Percentiles rank a stretch among this genome's conserved stretches.
Conservation (phyloP, 1,140 invertebrate species). For the Ostrea edulis region DNA sequence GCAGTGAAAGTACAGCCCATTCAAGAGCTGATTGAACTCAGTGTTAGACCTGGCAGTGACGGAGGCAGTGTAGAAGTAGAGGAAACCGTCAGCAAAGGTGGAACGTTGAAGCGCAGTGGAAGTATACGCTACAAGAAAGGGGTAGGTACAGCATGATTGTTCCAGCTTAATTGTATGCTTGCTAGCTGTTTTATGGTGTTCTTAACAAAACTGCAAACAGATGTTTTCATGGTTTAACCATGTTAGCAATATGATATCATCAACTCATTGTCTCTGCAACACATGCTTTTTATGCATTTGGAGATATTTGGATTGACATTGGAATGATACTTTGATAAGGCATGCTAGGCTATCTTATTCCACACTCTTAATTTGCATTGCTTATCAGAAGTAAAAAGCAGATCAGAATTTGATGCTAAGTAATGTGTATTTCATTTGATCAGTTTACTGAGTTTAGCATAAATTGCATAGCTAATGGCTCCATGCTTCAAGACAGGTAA, state of each 20-base stretch:
- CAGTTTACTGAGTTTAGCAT: not conserved
- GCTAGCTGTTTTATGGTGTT: not conserved
- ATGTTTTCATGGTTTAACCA: constrained; percentile 8
- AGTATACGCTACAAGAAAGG: constrained; percentile 74
- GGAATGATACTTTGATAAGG: constrained; percentile 11
- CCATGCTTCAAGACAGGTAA: too few species aligned
- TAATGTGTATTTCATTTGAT: constrained; percentile 16
- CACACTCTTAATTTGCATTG: not conserved
- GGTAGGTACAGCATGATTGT: constrained; percentile 60
- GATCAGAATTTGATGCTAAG: not conserved
- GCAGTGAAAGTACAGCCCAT: constrained; percentile 88
- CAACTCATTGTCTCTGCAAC: not conserved
- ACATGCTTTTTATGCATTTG: not conserved
- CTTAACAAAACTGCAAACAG: constrained; percentile 3
- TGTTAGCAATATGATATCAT: not conserved
- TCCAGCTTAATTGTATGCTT: not conserved
- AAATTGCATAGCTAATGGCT: too few species aligned
- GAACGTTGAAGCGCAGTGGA: constrained; percentile 89
- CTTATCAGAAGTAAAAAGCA: constrained; percentile 32
- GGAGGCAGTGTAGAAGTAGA: constrained; percentile 81
- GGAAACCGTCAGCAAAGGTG: constrained; percentile 86
- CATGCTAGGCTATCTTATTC: not conserved
- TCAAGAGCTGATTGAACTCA: constrained; percentile 87
- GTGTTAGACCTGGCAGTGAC: constrained; percentile 74
- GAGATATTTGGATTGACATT: not conserved